Evolutionary conservation across 2,888 invertebrate species (phyloP), one percentile per base, ranked within the genome.

Genomic region (Drosophila multiciliata): DNA sequence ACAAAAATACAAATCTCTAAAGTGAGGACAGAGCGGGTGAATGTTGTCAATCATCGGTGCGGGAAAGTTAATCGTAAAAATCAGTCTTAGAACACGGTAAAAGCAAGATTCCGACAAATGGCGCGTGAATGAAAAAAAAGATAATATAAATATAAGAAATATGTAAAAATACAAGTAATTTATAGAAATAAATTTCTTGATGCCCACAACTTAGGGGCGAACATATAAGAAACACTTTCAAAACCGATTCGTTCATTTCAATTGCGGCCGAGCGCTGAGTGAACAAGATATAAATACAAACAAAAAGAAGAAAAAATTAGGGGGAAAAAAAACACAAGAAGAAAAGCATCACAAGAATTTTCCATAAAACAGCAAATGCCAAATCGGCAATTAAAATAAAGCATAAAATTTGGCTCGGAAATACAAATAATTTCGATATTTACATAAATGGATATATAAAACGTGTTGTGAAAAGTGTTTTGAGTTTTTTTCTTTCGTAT

Each of bases 251-350:
- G 48, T 78, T 80, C 67, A 49, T 68, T 70, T 75, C 76, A 79
- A 84, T 78, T 78, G 71, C 69, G 48, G 7, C 38, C 70, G 63
- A 60, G 76, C 26, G 82, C 52, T 49, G 80, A 78, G 68, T 74
- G 85, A 84, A 76, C 53, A 73, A 79, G 60, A 61, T 79, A 78
- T 61, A 79, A 85, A 80, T 78, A 78, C 33, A 65, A 52, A 20
- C 38, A 65, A 61, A 62, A 50, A 42, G 12, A 59, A 38, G 29
- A 36, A 49, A 60, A 63, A 58, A 59, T 26, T 26, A 26, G 26
- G 4, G 38, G 33, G 45, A 50, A 32, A 40, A 42, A 9, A 32
- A 35, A 36, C 35, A 36, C 29, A 32, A n/a, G 9, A 53, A 49
- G 15, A 68, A 59, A 80, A 64, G 20, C 57, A 35, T 26, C 32